Evolutionary conservation across 2,797 vertebrate species (phyloP), one percentile per base, ranked within the genome.

Genomic region (Anguilla obscura): DNA sequence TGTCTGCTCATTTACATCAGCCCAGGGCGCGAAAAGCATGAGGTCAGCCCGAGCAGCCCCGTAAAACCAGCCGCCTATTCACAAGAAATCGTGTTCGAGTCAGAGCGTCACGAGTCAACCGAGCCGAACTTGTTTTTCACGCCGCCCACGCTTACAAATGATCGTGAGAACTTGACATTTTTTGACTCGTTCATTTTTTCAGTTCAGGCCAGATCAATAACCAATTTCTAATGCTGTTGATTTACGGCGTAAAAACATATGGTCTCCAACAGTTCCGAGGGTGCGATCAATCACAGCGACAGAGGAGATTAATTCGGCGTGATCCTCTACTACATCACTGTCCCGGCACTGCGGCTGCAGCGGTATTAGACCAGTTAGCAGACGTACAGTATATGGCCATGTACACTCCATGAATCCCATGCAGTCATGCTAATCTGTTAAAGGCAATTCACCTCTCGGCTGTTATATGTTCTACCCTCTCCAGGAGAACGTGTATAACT

Each of bases 1-100:
- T 45, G 87, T 74, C 87, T 85, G 87, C 69, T 48, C 66, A 85
- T 88, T 88, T 88, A 54, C 83, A 88, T 85, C 40, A 10, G 45
- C 27, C 87, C 24, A 45, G 36, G 60, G 58, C 48, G 30, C 60
- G 36, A 33, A 10, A 10, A 33, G 1, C 66, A 40, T 74, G 48
- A 85, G 18, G 69, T 88, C 87, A 84, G 14, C 5, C 80, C 24
- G 58, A 87, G 66, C 63, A 88, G 40, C 83, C 21, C 16, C 14
- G 30, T 52, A 71, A 45, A 14, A 66, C 40, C 66, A 21, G 16
- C 2, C 74, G 36, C 33, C n/a, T 86, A 3, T 18, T 71, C 48
- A 48, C 76, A 80, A 40, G 40, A 80, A 21, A 45, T 21, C n/a
- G 30, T 79, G 40, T 56, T 74, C 48, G 54, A 18, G 80, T 36